Percentiles rank a stretch among this genome's conserved stretches.
Conservation (phyloP, 2,113 vertebrate genomes). For the Ceyx cyanopectus region DNA sequence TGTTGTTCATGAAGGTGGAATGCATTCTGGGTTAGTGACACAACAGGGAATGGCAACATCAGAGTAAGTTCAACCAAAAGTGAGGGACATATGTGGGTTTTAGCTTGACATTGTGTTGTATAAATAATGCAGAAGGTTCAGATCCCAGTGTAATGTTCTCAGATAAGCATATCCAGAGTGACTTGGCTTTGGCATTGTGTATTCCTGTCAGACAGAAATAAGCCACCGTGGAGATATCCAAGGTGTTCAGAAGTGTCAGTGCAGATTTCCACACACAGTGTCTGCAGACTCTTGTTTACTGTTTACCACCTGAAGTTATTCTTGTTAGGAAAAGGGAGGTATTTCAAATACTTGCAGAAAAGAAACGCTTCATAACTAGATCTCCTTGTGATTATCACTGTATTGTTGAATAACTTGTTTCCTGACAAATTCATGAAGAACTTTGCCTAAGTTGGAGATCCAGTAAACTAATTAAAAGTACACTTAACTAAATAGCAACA, state of each 20-base stretch:
- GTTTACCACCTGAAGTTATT: not conserved
- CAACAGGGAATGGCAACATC: not conserved
- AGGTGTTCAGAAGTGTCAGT: not conserved
- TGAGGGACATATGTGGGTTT: not conserved
- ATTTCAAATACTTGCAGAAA: not conserved
- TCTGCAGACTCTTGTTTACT: not conserved
- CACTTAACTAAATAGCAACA: not conserved
- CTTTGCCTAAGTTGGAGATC: not conserved
- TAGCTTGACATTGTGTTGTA: not conserved
- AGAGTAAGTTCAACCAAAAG: not conserved
- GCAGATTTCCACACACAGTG: not conserved
- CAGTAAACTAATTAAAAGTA: not conserved
- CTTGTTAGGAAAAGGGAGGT: not conserved
- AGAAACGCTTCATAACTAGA: not conserved
- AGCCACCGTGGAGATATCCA: not conserved
- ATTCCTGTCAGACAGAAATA: accelerated
- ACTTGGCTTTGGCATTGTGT: not conserved
- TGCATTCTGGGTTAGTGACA: not conserved
- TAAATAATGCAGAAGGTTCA: not conserved
- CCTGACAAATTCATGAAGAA: not conserved
- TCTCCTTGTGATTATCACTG: not conserved
- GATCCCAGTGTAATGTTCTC: not conserved
- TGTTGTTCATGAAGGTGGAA: not conserved
- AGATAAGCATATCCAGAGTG: not conserved
- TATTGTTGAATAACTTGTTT: not conserved